phyloP scores from a whole-genome alignment of 2,888 invertebrate genomes.

The Drosophila buzzatii region DNA sequence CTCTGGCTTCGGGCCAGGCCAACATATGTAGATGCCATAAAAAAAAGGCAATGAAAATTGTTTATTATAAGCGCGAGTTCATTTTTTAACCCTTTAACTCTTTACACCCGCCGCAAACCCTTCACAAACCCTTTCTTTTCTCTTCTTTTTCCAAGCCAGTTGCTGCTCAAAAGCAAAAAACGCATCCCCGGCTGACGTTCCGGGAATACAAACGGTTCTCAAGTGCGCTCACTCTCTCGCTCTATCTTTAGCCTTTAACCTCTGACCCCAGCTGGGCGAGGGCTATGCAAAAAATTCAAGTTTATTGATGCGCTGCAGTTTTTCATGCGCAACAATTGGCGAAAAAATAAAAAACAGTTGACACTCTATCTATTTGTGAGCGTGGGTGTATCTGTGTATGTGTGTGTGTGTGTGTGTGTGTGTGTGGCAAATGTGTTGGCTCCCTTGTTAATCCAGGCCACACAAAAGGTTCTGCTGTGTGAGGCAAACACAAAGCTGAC shows the following conservation, averaged over 20 bases:
- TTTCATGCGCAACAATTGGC: constrained; percentile 58
- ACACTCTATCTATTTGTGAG: constrained; percentile 8
- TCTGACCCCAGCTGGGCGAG: not conserved
- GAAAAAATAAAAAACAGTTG: constrained; percentile 19
- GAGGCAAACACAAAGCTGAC: constrained; percentile 53
- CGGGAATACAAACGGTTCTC: constrained; percentile 34
- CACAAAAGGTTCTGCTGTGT: constrained; percentile 42
- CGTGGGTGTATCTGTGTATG: constrained; percentile 1
- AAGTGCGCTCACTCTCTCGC: not conserved
- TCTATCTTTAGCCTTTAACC: not conserved
- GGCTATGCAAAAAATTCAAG: constrained; percentile 34
- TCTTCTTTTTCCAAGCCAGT: constrained; percentile 1
- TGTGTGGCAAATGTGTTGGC: constrained; percentile 8
- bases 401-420: constrained; percentile 3
- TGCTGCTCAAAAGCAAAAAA: constrained; percentile 48
- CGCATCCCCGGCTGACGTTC: constrained; percentile 57
- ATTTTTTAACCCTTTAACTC: constrained; percentile 44
- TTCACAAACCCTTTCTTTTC: not conserved
- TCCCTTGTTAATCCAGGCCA: constrained; percentile 38
- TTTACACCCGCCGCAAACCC: not conserved
- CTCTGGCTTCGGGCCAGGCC: constrained; percentile 37
- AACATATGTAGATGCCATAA: constrained; percentile 52
- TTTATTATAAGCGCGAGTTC: constrained; percentile 45
- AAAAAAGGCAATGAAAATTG: constrained; percentile 51
- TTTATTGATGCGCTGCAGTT: constrained; percentile 57